Evolutionary conservation across 2,888 invertebrate genomes (phyloP), one percentile per base, ranked within the genome.

Genomic region (Diaperis boleti): DNA sequence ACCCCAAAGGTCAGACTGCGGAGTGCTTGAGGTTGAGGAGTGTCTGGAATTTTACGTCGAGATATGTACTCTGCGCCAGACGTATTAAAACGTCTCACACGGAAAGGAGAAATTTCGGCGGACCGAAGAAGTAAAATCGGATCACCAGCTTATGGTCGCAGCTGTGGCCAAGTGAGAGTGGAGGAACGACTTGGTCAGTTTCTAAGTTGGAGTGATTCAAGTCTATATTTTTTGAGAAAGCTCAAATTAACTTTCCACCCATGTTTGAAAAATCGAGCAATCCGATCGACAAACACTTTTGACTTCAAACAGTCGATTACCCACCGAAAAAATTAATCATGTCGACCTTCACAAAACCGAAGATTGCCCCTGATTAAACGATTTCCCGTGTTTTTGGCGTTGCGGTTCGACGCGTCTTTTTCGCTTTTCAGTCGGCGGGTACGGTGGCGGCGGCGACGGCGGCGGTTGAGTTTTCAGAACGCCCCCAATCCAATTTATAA

Each of bases 401-500:
- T 45, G 20, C 13, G 42, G 42, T 13, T 39, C 13, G 15, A 15
- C 39, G 7, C 26, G 26, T 22, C 17, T 45, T 45, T 45, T 45
- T 45, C 22, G 14, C 41, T 15, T 15, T 15, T 8, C 41, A 14
- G 18, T 17, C 39, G 2, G 15, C 14, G 8, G 4, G 14, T 26
- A 5, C 45, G 14, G 5, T 11, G 11, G 45, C 41, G 18, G 15
- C 39, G 2, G 15, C 14, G 8, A 3, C 29, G 45, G 6, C 45
- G 14, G 5, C 20, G 11, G 45, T 22, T 45, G 45, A 45, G 20
- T 45, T 45, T 29, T 13, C 45, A 26, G 11, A 45, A 45, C 45
- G 45, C 45, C 45, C 45, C 45, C 45, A 42, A 54, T 54, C 54
- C 57, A 57, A 57, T 57, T 57, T 57, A 47, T 29, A 47, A 57